These are phyloP conservation scores for Rhabdornis inornatus DNA, from an alignment of 2,113 vertebrate species.

Conservation along the genomic window DNA sequence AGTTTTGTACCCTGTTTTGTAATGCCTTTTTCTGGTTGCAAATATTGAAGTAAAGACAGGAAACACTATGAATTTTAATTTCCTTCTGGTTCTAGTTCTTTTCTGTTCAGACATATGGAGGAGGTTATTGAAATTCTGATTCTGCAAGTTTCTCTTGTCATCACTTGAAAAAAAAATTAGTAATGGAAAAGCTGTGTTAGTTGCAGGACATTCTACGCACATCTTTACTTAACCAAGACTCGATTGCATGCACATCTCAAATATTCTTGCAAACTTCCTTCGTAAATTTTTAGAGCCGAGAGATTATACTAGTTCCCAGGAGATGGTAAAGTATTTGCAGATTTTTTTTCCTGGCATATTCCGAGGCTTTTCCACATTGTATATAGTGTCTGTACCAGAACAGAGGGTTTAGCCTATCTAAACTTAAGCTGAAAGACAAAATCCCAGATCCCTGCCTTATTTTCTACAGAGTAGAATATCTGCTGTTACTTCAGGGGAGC, in stretches of 20 bases:
- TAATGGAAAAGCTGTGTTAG: neutral
- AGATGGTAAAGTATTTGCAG: neutral
- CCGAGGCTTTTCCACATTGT: neutral
- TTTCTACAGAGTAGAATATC: neutral
- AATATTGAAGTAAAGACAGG: constrained; percentile 42
- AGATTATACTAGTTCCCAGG: neutral
- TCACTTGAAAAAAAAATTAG: constrained; percentile 1
- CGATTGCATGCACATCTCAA: neutral
- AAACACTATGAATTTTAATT: constrained; percentile 64
- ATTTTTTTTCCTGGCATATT: neutral
- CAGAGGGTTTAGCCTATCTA: neutral
- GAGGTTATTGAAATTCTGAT: constrained; percentile 40
- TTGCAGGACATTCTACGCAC: neutral
- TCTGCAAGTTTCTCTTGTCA: constrained; percentile 32
- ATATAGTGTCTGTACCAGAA: neutral
- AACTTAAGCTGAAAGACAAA: neutral
- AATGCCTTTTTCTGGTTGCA: constrained; percentile 23
- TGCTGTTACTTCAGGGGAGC: neutral
- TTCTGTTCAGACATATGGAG: constrained; percentile 49
- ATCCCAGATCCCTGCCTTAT: neutral
- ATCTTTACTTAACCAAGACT: neutral
- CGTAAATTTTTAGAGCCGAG: neutral
- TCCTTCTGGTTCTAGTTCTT: constrained; percentile 46
- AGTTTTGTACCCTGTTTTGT: constrained; percentile 43
- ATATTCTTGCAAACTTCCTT: neutral